These are phyloP conservation scores for Chouioia cunea DNA, from an alignment of 2,888 invertebrate species.

Conservation along the genomic window DNA sequence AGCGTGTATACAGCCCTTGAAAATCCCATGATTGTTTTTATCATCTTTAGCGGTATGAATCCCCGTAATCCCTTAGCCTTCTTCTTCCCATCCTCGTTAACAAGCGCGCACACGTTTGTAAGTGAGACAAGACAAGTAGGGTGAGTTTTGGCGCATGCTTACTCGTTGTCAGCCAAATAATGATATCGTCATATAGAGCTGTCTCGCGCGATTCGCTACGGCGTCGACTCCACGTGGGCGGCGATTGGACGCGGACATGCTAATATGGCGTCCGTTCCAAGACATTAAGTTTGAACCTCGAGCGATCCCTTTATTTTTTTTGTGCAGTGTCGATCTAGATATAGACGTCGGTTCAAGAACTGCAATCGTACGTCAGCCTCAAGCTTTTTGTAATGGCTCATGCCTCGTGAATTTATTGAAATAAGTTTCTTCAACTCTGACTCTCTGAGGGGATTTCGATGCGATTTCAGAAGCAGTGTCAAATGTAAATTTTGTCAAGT, in stretches of 20 bases:
- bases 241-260: conserved; percentile 68
- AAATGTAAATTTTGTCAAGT: conserved; percentile 32
- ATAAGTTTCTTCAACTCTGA: conserved; percentile 25
- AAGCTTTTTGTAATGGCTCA: conserved; percentile 19
- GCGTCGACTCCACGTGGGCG: conserved; percentile 67
- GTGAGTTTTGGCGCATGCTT: conserved; percentile 55
- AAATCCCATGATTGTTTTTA: conserved; percentile 9
- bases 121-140: too few relatives aligned
- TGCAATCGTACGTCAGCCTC: conserved; percentile 30
- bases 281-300: conserved; percentile 60
- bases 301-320: conserved; percentile 31
- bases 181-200: conserved; percentile 63
- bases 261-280: conserved; percentile 68
- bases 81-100: conserved; percentile 66
- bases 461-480: conserved; percentile 38
- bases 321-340: conserved; percentile 30
- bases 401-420: conserved; percentile 42
- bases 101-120: conserved; percentile 11
- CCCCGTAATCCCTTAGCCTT: conserved; percentile 35
- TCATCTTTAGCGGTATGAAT: conserved; percentile 19
- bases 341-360: conserved; percentile 26
- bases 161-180: conserved; percentile 67
- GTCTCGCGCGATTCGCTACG: conserved; percentile 61
- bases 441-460: conserved; percentile 8
- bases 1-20: too few relatives aligned